Evolutionary conservation across 2,113 vertebrate species (phyloP), one percentile per base, ranked within the genome.

Genomic region (Bufo bufo): DNA sequence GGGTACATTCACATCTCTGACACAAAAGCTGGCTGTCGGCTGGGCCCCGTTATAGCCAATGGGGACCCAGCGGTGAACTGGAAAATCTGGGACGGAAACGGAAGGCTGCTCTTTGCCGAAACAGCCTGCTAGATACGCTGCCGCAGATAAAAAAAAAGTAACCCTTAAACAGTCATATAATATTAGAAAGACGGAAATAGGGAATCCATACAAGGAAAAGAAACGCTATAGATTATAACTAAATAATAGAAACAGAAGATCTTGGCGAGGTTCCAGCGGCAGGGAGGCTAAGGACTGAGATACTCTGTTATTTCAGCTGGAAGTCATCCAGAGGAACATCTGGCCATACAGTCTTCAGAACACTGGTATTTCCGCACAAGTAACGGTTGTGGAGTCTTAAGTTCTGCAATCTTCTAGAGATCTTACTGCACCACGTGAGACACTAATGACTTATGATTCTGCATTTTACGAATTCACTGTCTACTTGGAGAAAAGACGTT

Each of bases 331-430:
- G 87, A 65, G 49, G 69, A 88, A 84, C 87, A 88, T 88, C 87
- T 88, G 86, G 81, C 47, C 45, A 52, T 20, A 66, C 17, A 43
- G 72, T 33, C 87, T 78, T 84, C 16, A 50, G 56, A 84, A 84
- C 81, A 84, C 14, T 88, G 87, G 87, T 78, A 88, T 88, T 88
- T 88, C 87, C 81, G 87, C 72, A 10, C 56, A 77, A 75, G 87
- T 77, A 88, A 88, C 87, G 61, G 87, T 66, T 33, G 23, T 43
- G 58, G 7, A 54, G 59, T 16, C 77, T 84, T 59, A 0, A 72
- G 56, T 58, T 61, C 43, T 13, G 56, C 79, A 65, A 45, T 14
- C 19, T 82, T 75, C 8, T 20, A 77, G 54, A 12, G 45, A 82
- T 82, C 43, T 59, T 19, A 49, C 16, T 43, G 13, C 56, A 63